Evolutionary conservation across 2,888 invertebrate species (phyloP).

Genomic region (Eristalis tenax): DNA sequence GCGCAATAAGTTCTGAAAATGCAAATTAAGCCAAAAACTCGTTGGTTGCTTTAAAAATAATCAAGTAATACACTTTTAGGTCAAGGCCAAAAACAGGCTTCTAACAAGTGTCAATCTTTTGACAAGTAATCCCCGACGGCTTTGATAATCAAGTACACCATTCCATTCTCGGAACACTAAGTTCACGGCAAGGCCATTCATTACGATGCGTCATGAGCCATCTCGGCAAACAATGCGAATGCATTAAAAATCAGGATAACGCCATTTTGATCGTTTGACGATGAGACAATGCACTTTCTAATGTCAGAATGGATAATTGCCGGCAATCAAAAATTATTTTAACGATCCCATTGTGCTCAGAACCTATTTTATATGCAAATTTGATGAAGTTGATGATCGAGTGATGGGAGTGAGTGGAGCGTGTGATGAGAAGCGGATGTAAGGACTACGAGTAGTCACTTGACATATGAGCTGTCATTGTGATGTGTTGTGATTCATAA

Average conservation of each 20-base stretch:
- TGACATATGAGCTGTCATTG: not conserved
- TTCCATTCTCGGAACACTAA: not conserved
- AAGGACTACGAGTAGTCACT: not conserved
- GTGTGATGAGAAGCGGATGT: not conserved
- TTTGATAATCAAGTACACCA: not conserved
- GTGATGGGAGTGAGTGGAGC: not conserved
- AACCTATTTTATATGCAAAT: not conserved
- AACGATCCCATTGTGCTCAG: not conserved
- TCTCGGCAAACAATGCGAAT: not conserved
- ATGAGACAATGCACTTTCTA: not conserved
- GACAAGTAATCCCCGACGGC: not conserved
- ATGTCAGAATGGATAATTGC: not conserved
- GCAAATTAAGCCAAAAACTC: slow-evolving; percentile 4
- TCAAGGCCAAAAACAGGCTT: not conserved
- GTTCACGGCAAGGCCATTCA: not conserved
- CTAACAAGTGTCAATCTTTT: not conserved
- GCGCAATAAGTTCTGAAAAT: slow-evolving; percentile 15
- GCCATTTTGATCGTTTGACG: not conserved
- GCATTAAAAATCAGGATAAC: not conserved
- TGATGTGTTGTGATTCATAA: not conserved
- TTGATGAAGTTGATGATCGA: not conserved
- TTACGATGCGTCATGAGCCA: not conserved
- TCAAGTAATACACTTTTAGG: slow-evolving; percentile 3
- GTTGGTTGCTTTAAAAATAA: slow-evolving; percentile 12
- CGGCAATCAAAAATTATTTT: not conserved